Base-by-base conservation (phyloP, 2,888 invertebrate genomes). In the Ryuthela nishihirai region DNA sequence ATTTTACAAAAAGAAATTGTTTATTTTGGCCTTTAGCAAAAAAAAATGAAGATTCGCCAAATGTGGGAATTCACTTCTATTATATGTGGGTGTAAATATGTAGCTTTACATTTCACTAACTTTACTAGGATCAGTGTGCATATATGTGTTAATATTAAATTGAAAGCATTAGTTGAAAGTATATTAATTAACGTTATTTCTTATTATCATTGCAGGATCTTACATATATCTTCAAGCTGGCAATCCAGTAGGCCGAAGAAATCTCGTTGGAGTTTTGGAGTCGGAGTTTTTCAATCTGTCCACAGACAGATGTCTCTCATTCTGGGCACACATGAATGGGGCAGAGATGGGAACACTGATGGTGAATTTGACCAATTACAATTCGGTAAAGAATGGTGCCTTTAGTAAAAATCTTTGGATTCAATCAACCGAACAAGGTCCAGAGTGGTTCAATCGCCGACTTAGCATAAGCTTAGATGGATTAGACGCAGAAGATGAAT, bases 261-360 rank as follows among this genome's bases (percentile, higher is more conserved):
- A 52, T 43, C n/a, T 54, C 4, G n/a, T 48, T 3, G 63, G 63
- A 17, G 43, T 60, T 7, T 48, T 63, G 3, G n/a, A 60, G 17
- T 63, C 63, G 3, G 63, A 63, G 43, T 59, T 41, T 18, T 59
- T 63, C 32, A 60, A 52, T 12, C 7, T 53, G 1, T 54, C 63
- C 1, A 48, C 52, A 3, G 44, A 59, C 21, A 49, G 60, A n/a
- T 63, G 63, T 20, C 35, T 63, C 12, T 52, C 54, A 4, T 63
- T 63, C 34, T 63, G 63, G 63, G 44, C 41, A n/a, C 60, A 63
- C 40, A 63, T 63, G 63, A 46, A 46, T 7, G 63, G 63, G 6
- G 41, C 23, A n/a, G 55, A 55, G 38, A 63, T 59, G 59, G 63
- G 63, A 21, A 23, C 53, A 2, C 20, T 62, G 18, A 21, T 32